Conservation (phyloP, 1,140 invertebrate species). For the Lepidostoma basale region DNA sequence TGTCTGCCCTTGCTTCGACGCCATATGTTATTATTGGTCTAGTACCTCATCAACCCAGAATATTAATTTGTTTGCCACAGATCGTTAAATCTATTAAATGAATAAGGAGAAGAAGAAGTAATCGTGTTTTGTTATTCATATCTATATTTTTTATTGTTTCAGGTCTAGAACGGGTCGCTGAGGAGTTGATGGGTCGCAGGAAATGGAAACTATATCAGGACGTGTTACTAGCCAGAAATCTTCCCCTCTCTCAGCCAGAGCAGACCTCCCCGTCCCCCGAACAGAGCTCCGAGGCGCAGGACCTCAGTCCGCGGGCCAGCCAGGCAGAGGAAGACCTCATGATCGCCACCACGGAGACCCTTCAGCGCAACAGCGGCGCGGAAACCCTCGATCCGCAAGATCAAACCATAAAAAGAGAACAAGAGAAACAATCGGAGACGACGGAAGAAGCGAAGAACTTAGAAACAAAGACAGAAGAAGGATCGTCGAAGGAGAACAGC, state of each 20-base stretch:
- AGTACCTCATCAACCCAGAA: too few species aligned
- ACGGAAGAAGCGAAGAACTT: constrained; percentile 23
- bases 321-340: constrained; percentile 29
- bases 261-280: constrained; percentile 33
- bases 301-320: constrained; percentile 28
- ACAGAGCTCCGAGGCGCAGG: constrained; percentile 15
- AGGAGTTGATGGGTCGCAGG: constrained; percentile 93
- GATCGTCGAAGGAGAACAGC: constrained; percentile 35
- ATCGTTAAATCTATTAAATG: too few species aligned
- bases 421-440: constrained; percentile 29
- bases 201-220: constrained; percentile 92
- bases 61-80: too few species aligned
- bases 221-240: constrained; percentile 69
- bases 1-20: too few species aligned
- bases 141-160: constrained; percentile 48
- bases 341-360: constrained; percentile 42
- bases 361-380: constrained; percentile 43
- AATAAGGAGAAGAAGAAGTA: too few species aligned
- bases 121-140: background rate
- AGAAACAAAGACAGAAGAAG: constrained; percentile 46
- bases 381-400: constrained; percentile 38
- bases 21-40: too few species aligned
- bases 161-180: constrained; percentile 95
- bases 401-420: constrained; percentile 10
- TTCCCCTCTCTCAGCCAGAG: constrained; percentile 58